Conservation (phyloP, 1,140 invertebrate genomes). For the Maconellicoccus hirsutus region DNA sequence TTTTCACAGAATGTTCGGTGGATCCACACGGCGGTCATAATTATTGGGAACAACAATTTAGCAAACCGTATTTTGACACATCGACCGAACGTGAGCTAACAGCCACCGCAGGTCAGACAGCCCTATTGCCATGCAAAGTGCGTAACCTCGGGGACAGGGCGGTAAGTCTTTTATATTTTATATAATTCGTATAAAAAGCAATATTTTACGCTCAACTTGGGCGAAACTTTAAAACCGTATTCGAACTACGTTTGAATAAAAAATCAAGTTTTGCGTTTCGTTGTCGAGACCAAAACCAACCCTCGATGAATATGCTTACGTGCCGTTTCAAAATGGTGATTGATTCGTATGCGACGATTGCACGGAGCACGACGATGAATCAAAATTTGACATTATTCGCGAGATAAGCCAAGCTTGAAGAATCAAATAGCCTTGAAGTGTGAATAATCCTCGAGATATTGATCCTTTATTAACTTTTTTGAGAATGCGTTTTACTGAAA, state of each 20-base stretch:
- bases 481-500: too few species aligned
- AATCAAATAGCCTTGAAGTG: too few species aligned
- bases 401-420: too few species aligned
- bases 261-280: too few species aligned
- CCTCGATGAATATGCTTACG: too few species aligned
- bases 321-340: too few species aligned
- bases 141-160: slow-evolving; percentile 75
- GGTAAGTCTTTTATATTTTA: slow-evolving; percentile 40
- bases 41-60: slow-evolving; percentile 60
- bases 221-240: neutral
- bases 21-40: slow-evolving; percentile 27
- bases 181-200: neutral
- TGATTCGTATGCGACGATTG: too few species aligned
- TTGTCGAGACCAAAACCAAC: too few species aligned
- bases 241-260: slow-evolving; percentile 3
- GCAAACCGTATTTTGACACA: slow-evolving; percentile 81
- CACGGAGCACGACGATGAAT: too few species aligned
- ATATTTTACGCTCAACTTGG: neutral
- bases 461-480: too few species aligned
- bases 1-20: slow-evolving; percentile 21
- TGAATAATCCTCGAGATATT: too few species aligned
- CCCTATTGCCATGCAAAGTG: slow-evolving; percentile 70
- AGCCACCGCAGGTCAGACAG: slow-evolving; percentile 72
- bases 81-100: slow-evolving; percentile 69
- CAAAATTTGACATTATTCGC: too few species aligned